These are phyloP conservation scores for Oenanthe melanoleuca DNA, from an alignment of 2,113 vertebrate species.

Conservation along the genomic window DNA sequence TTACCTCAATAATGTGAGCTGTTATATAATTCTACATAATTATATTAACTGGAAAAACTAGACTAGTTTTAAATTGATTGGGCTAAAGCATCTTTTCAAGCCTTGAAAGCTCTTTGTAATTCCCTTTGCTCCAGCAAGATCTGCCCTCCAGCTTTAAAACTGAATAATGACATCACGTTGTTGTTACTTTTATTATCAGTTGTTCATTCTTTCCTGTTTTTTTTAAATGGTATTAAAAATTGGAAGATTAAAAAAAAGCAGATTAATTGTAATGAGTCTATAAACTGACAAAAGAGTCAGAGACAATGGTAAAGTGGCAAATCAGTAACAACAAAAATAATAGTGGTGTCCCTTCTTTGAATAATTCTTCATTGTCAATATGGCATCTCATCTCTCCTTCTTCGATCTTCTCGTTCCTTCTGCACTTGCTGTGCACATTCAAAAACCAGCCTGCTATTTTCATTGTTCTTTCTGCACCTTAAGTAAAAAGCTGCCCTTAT, in stretches of 20 bases:
- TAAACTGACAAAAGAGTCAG: slow-evolving; percentile 53
- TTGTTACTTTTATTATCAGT: slow-evolving; percentile 62
- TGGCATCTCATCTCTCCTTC: slow-evolving; percentile 58
- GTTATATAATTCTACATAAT: slow-evolving; percentile 81
- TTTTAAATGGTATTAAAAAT: slow-evolving; percentile 50
- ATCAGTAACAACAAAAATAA: not conserved
- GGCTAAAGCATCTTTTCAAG: slow-evolving; percentile 76
- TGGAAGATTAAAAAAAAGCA: slow-evolving; percentile 65
- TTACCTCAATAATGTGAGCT: slow-evolving; percentile 77
- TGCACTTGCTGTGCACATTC: not conserved
- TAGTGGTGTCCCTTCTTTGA: not conserved
- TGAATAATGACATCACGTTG: slow-evolving; percentile 65
- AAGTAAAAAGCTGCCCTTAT: slow-evolving; percentile 42
- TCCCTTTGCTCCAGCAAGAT: slow-evolving; percentile 74
- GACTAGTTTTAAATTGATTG: slow-evolving; percentile 75
- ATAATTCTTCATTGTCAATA: slow-evolving; percentile 41
- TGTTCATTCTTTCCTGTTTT: slow-evolving; percentile 33
- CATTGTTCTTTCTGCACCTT: not conserved
- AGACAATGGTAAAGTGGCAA: not conserved
- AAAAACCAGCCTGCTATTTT: not conserved
- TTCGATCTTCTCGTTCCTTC: not conserved
- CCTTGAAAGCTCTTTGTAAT: slow-evolving; percentile 73
- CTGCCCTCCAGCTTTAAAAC: slow-evolving; percentile 73
- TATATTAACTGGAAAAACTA: slow-evolving; percentile 81
- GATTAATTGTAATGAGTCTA: slow-evolving; percentile 66